Percentiles rank a stretch among this genome's conserved stretches.
These are phyloP conservation scores for Sitta europaea DNA, from an alignment of 2,113 vertebrate genomes.

Conservation along the genomic window DNA sequence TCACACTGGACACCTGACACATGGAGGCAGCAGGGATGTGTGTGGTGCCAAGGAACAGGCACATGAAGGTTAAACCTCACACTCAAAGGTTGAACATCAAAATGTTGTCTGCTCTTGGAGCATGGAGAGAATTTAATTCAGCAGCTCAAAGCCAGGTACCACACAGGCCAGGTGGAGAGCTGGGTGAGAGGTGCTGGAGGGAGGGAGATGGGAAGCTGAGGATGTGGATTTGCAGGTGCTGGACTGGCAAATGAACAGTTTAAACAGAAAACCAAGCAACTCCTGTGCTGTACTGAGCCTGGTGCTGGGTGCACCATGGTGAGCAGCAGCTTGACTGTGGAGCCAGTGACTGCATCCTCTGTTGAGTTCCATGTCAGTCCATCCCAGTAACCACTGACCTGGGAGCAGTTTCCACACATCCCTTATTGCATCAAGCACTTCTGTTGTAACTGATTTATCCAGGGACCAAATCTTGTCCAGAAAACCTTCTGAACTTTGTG, in stretches of 20 bases:
- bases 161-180: fast-evolving
- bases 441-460: not conserved
- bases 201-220: not conserved
- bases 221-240: not conserved
- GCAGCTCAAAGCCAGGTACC: not conserved
- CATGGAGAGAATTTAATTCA: not conserved
- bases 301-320: not conserved
- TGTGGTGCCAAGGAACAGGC: not conserved
- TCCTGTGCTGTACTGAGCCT: fast-evolving
- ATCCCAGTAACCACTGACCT: not conserved
- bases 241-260: not conserved
- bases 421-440: not conserved
- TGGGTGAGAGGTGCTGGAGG: fast-evolving
- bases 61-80: fast-evolving
- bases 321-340: not conserved
- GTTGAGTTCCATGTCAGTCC: fast-evolving
- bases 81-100: not conserved
- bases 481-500: not conserved
- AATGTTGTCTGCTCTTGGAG: not conserved
- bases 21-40: fast-evolving
- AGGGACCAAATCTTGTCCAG: not conserved
- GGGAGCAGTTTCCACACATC: not conserved
- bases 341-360: not conserved
- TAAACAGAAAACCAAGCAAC: not conserved
- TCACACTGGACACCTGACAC: fast-evolving